Conservation (phyloP, 2,113 vertebrate species). For the Carollia perspicillata region DNA sequence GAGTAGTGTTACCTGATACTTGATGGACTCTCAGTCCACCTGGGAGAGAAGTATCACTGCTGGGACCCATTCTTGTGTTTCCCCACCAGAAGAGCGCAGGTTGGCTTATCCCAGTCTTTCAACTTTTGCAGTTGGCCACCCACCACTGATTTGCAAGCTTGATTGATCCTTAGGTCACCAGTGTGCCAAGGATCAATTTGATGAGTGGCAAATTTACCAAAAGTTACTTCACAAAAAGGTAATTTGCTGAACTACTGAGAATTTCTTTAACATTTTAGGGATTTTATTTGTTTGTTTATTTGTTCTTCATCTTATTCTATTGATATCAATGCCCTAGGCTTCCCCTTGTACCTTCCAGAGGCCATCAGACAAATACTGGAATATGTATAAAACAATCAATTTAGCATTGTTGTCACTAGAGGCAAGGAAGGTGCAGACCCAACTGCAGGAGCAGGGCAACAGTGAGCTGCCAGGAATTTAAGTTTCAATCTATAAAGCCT, state of each 20-base stretch:
- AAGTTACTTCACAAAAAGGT: background rate
- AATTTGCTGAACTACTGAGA: background rate
- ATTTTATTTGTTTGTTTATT: background rate
- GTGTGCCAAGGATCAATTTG: background rate
- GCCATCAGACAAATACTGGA: background rate
- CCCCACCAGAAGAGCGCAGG: background rate
- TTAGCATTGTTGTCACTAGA: background rate
- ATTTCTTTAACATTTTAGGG: background rate
- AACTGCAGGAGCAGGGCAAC: background rate
- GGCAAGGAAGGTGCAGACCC: background rate
- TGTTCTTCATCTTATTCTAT: background rate
- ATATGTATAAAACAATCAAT: background rate
- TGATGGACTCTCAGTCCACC: background rate
- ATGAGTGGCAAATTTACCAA: background rate
- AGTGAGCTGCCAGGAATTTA: background rate
- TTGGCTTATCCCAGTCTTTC: background rate
- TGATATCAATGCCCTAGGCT: background rate
- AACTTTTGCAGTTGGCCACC: background rate
- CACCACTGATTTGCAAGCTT: background rate
- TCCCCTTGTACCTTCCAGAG: background rate
- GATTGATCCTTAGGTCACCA: background rate
- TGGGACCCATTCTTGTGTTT: background rate
- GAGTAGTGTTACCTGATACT: background rate
- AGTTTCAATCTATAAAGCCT: background rate
- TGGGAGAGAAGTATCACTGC: background rate